Base-by-base conservation (phyloP, 2,113 vertebrate genomes). In the Dicrurus megarhynchus region DNA sequence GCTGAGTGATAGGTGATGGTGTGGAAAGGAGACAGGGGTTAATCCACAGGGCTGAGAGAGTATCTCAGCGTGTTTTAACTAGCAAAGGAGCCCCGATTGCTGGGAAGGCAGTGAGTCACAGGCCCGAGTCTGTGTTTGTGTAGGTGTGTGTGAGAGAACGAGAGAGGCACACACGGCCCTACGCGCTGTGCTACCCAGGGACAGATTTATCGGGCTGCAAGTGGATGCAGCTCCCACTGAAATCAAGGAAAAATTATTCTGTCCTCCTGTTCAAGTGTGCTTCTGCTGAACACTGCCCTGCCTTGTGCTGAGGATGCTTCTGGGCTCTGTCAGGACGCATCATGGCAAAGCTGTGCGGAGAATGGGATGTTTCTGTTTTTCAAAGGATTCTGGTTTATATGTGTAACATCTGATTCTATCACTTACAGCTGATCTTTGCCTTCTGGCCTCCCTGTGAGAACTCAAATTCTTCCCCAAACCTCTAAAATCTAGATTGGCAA, bases 21-120 rank as follows among this genome's bases (percentile, higher is more conserved):
- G 37, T 96, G 33, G 46, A 73, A 39, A 95, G 92, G 79, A 97
- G 97, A 92, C 93, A 94, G 95, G 95, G 97, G 96, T 97, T 97
- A 97, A 97, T 96, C 93, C 95, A 78, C 33, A 8, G 89, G 92
- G 95, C 20, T 94, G 65, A 87, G 94, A 70, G 87, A 96, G 55
- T 6, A 65, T 81, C 91, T 83, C 79, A 11, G 10, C 94, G 18
- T 90, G 97, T 96, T 96, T 96, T 47, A 96, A 96, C 96, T 91
- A 80, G 96, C 26, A 87, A 18, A 82, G 94, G 82, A 93, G 74
- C 73, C 92, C 78, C 3, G 7, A 9, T 15, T 94, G 84, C 95
- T 93, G 95, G 89, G 94, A 97, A 97, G 92, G 41, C 16, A 6
- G 87, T 97, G 97, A 97, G 78, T 96, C 95, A 96, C 56, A 5